Base-by-base conservation (phyloP, 2,113 vertebrate genomes). In the Zootoca vivipara region DNA sequence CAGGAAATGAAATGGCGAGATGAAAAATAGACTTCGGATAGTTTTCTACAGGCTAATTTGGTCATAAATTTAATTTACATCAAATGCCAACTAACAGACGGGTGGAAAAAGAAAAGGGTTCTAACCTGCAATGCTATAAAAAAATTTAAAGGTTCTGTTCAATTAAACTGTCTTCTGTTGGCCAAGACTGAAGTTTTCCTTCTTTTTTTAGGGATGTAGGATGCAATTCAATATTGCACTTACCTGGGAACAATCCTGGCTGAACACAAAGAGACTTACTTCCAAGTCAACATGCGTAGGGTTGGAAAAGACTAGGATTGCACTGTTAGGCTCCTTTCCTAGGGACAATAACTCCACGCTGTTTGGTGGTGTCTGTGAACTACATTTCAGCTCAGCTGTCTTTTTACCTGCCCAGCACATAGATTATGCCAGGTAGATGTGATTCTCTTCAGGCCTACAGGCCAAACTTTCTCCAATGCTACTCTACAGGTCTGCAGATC, bases 11-110 rank as follows among this genome's bases (percentile, higher is more conserved):
- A 93, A 90, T 84, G 35, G 84, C 93, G 85, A 92, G 87, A 94
- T 89, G 89, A 95, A 89, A 74, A 93, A 87, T 58, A 89, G 87
- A 78, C 87, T 90, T 73, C 90, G 72, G 92, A 87, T 58, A 89
- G 87, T 80, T 88, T 90, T 73, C 90, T 2, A 2, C 28, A 90
- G 92, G 91, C 92, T 87, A 80, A 93, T 91, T 85, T 86, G 78
- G 90, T 90, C 3, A 0, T 93, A 95, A 95, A 94, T 94, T 93
- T 95, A 91, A 95, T 94, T 92, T 95, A 91, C 95, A 90, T 89
- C 75, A 95, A 95, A 95, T 93, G 78, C 20, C 73, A 87, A 42
- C 38, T 91, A 91, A 87, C 89, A 93, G 82, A 70, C 40, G 86
- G 13, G 78, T 46, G 3, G 30, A 62, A 30, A 26, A 22, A 46